Conservation (phyloP, 64 coral and sea anemone species). For the Montipora sp. region DNA sequence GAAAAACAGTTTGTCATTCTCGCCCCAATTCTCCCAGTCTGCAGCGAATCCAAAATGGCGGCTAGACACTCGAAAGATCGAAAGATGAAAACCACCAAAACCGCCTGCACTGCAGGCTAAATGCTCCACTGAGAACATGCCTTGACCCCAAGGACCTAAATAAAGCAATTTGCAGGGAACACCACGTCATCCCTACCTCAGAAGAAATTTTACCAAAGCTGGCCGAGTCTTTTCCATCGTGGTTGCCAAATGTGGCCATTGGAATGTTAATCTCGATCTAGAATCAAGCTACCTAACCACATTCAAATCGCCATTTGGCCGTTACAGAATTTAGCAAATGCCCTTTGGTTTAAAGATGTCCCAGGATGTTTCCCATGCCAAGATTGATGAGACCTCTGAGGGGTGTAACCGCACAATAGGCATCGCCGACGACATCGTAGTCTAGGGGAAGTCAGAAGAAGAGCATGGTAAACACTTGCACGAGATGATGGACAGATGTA, state of each 20-base stretch:
- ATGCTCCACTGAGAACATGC: conserved; percentile 51
- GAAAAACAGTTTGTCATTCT: too few species aligned
- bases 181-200: conserved; percentile 51
- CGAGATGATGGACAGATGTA: not conserved
- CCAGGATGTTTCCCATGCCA: not conserved
- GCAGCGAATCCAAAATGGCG: too few species aligned
- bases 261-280: too few species aligned
- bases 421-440: conserved; percentile 58
- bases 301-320: conserved; percentile 38
- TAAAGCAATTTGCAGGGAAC: conserved; percentile 13
- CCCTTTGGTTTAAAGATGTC: conserved; percentile 31
- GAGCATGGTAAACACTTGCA: conserved; percentile 1
- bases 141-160: conserved; percentile 73
- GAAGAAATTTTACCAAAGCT: conserved; percentile 62
- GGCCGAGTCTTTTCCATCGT: conserved; percentile 57
- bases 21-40: too few species aligned
- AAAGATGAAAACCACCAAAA: too few species aligned
- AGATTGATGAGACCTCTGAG: conserved; percentile 21
- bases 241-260: too few species aligned
- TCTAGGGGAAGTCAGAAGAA: conserved; percentile 47
- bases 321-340: conserved; percentile 48
- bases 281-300: conserved; percentile 14
- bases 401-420: not conserved
- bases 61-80: too few species aligned
- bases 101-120: too few species aligned